Percentiles rank a stretch among this genome's conserved stretches.
phyloP scores from a whole-genome alignment of 2,888 invertebrate genomes.

The Pristionchus arcanus region DNA sequence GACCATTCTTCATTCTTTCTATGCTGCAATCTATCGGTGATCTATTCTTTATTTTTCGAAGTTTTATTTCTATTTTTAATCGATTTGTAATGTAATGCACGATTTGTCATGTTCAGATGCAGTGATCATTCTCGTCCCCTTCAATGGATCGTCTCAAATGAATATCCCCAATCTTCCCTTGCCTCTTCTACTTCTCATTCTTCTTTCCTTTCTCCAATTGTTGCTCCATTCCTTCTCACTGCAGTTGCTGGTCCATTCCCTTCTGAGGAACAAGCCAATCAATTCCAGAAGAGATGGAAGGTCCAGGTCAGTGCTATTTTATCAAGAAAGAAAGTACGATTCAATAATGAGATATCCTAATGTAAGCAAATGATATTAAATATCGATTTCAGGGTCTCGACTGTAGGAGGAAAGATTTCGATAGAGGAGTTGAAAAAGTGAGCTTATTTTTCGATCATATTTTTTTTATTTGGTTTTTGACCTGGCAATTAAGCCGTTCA shows the following conservation, averaged over 20 bases:
- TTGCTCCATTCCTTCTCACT: constrained; percentile 21
- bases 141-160: neutral
- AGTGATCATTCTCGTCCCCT: neutral
- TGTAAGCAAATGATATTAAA: neutral
- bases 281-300: constrained; percentile 35
- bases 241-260: constrained; percentile 37
- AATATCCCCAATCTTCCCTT: neutral
- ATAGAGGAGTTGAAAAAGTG: constrained; percentile 35
- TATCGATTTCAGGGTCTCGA: constrained; percentile 22
- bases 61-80: neutral
- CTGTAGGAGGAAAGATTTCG: constrained; percentile 27
- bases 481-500: no score
- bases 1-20: constrained; percentile 31
- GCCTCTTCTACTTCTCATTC: neutral
- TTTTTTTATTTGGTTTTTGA: no score
- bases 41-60: neutral
- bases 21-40: constrained; percentile 24
- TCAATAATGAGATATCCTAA: neutral
- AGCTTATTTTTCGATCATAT: neutral
- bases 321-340: neutral
- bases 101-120: neutral
- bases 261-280: neutral
- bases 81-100: no score
- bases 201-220: neutral
- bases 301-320: neutral